A percentile compares a stretch with the other conserved stretches of the same genome.
These are phyloP conservation scores for Potamarius usumacintae DNA, from an alignment of 2,113 vertebrate genomes.

Conservation along the genomic window DNA sequence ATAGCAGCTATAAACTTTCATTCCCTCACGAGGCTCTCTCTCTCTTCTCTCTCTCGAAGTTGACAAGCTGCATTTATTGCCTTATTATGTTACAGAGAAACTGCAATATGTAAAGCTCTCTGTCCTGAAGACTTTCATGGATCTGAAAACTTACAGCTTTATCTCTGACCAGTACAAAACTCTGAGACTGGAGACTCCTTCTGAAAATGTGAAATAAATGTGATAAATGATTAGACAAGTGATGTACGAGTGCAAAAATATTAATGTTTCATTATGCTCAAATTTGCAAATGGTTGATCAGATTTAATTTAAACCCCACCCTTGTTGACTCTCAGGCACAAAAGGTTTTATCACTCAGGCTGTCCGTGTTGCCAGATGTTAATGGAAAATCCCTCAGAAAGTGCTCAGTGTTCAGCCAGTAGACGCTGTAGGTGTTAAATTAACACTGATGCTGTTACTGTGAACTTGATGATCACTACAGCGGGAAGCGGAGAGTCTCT, in stretches of 20 bases:
- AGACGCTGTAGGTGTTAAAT: conserved; percentile 16
- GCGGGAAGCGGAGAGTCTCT: conserved; percentile 17
- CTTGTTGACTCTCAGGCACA: neutral
- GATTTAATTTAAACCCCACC: neutral
- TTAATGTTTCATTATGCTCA: neutral
- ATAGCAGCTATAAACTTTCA: no score
- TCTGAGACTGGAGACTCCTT: no score
- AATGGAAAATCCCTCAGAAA: neutral
- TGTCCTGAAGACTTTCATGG: neutral
- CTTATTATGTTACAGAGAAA: neutral
- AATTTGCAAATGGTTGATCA: neutral
- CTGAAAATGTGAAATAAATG: neutral
- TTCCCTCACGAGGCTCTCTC: neutral
- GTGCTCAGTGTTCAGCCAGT: neutral
- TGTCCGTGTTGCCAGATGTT: conserved; percentile 9
- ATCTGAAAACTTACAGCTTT: neutral
- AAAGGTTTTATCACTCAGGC: neutral
- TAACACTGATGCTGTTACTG: conserved; percentile 7
- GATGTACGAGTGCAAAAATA: neutral
- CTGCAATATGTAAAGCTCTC: no score
- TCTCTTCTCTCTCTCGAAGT: neutral
- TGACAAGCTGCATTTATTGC: neutral
- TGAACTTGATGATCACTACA: conserved; percentile 33
- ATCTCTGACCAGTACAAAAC: neutral
- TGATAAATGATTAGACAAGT: neutral